Percentiles rank a stretch among this genome's conserved stretches.
phyloP scores from a whole-genome alignment of 1,140 invertebrate species.

The Ganaspis sp. region DNA sequence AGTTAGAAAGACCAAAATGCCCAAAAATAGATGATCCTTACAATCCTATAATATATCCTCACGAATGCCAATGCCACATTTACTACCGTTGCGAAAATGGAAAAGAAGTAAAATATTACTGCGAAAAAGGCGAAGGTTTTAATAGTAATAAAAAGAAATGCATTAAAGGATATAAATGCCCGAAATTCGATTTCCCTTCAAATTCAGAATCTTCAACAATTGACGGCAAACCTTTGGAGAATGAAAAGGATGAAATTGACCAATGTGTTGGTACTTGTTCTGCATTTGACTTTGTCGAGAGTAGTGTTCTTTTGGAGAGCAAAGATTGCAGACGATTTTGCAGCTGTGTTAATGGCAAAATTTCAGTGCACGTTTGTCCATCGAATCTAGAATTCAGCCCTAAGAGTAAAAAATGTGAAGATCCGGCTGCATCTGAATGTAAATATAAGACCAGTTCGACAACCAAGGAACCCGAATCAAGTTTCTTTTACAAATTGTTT shows the following conservation, averaged over 20 bases:
- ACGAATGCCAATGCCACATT: not conserved
- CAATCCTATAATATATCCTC: not conserved
- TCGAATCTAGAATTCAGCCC: conserved; percentile 37
- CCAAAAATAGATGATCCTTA: not conserved
- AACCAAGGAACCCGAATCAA: not conserved
- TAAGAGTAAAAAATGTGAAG: not conserved
- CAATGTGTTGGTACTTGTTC: not conserved
- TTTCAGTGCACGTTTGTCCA: conserved; percentile 42
- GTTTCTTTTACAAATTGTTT: not conserved
- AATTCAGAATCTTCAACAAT: not conserved
- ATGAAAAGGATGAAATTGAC: not conserved
- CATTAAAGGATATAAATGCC: not conserved
- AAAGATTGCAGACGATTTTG: conserved; percentile 62
- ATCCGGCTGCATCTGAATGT: not conserved
- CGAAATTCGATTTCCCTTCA: no score
- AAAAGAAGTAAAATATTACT: not conserved
- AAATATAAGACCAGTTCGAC: not conserved
- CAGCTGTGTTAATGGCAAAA: conserved; percentile 57
- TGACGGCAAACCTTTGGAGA: not conserved
- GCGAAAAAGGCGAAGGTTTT: not conserved
- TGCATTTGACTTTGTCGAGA: not conserved
- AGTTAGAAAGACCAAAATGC: not conserved
- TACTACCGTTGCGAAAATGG: not conserved
- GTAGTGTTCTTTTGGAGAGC: not conserved
- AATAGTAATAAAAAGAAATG: not conserved